These are phyloP conservation scores for Crotalus helleri DNA, from an alignment of 2,113 vertebrate genomes.

Conservation along the genomic window DNA sequence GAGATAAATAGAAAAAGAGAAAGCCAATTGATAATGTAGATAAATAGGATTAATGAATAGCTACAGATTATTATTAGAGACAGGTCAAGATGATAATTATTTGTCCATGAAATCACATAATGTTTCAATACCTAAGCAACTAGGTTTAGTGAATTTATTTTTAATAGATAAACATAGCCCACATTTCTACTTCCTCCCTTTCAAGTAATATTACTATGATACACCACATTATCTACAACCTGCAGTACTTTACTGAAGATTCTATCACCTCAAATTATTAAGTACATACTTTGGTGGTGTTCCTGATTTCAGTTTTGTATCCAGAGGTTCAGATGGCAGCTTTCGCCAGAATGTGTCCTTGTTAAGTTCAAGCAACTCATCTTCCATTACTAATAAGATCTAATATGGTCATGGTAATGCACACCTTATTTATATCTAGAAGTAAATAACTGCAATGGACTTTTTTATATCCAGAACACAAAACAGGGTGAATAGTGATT, in stretches of 20 bases:
- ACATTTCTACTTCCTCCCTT: not conserved
- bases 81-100: not conserved
- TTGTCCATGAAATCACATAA: not conserved
- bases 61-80: not conserved
- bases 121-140: not conserved
- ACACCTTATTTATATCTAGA: not conserved
- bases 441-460: not conserved
- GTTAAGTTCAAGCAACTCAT: not conserved
- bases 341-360: not conserved
- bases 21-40: not conserved
- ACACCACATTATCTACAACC: not conserved
- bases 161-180: not conserved
- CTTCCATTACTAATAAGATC: not conserved
- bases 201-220: not conserved
- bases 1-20: not conserved
- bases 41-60: not conserved
- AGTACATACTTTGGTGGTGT: not conserved
- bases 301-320: not conserved
- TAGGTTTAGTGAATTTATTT: not conserved
- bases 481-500: not conserved
- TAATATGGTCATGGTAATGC: not conserved
- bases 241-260: not conserved
- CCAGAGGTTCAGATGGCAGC: not conserved
- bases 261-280: not conserved
- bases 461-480: not conserved